phyloP scores from a whole-genome alignment of 2,797 vertebrate genomes.

The Gephyroberyx darwinii region DNA sequence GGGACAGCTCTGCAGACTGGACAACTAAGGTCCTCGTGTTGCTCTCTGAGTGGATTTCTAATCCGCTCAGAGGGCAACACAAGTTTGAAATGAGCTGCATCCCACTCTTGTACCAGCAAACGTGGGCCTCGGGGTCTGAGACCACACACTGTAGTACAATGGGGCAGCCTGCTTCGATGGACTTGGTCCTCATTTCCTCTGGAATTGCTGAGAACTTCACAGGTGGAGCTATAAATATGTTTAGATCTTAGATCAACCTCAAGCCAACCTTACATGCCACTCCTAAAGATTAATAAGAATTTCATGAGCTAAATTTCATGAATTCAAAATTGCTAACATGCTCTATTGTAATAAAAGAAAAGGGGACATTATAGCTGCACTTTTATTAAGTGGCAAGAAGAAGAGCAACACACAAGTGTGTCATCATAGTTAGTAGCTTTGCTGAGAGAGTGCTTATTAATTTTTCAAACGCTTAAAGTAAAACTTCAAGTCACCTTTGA shows the following conservation, averaged over 20 bases:
- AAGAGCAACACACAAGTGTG: constrained; percentile 39
- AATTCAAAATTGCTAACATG: constrained; percentile 48
- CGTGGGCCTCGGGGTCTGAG: constrained; percentile 78
- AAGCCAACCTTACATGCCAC: constrained; percentile 52
- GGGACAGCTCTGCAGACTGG: constrained; percentile 75
- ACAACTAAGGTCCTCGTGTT: constrained; percentile 79
- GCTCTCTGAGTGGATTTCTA: constrained; percentile 79
- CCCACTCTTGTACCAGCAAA: constrained; percentile 84
- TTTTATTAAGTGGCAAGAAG: constrained; percentile 41
- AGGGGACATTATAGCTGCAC: constrained; percentile 34
- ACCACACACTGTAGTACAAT: constrained; percentile 82
- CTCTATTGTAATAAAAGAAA: constrained; percentile 43
- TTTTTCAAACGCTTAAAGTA: constrained; percentile 46
- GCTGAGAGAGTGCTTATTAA: constrained; percentile 56
- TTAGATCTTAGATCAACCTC: constrained; percentile 72
- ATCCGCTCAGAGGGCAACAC: constrained; percentile 35
- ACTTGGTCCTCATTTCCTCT: constrained; percentile 79
- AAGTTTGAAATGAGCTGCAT: constrained; percentile 72
- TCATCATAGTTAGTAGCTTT: constrained; percentile 65
- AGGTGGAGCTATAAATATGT: constrained; percentile 84
- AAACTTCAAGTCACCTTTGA: constrained; percentile 85
- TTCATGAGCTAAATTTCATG: constrained; percentile 9
- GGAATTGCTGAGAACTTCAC: constrained; percentile 82
- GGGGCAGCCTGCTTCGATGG: constrained; percentile 76
- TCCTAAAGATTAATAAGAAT: constrained; percentile 47